phyloP scores from a whole-genome alignment of 2,113 vertebrate genomes.

The Craseonycteris thonglongyai region DNA sequence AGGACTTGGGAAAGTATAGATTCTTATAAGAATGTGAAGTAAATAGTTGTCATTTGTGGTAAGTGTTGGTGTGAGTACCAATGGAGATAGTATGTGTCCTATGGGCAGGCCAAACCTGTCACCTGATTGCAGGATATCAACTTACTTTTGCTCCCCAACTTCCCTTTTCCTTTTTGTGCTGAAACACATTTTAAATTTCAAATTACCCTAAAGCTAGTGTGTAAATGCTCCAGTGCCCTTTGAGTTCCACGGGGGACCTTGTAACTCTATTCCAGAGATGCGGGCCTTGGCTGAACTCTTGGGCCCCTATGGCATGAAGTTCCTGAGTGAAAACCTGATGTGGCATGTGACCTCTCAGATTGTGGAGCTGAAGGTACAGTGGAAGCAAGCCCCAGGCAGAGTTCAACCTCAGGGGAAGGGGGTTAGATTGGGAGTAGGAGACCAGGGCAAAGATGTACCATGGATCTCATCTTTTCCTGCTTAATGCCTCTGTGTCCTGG shows the following conservation, averaged over 20 bases:
- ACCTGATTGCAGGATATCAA: neutral
- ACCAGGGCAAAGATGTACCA: neutral
- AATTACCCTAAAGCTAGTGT: neutral
- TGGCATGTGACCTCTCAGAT: constrained; percentile 98
- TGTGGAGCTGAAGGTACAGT: constrained; percentile 89
- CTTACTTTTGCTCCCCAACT: neutral
- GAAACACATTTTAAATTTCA: neutral
- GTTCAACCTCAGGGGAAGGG: too few species aligned
- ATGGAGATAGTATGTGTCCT: neutral
- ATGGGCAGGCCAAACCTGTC: neutral
- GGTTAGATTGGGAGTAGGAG: neutral
- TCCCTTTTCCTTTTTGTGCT: neutral
- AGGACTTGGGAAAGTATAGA: neutral
- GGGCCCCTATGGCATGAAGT: constrained; percentile 94
- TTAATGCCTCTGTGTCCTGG: neutral
- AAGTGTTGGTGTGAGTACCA: neutral
- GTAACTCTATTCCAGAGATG: constrained; percentile 82
- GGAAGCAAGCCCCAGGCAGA: neutral
- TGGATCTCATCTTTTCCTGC: neutral
- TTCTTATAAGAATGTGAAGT: neutral
- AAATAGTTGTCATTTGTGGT: neutral
- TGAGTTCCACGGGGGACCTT: neutral
- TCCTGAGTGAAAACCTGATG: constrained; percentile 94
- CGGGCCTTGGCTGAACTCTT: constrained; percentile 89
- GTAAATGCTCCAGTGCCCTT: neutral